Base-by-base conservation (phyloP, 2,797 vertebrate genomes). In the Enteromius argenteus region DNA sequence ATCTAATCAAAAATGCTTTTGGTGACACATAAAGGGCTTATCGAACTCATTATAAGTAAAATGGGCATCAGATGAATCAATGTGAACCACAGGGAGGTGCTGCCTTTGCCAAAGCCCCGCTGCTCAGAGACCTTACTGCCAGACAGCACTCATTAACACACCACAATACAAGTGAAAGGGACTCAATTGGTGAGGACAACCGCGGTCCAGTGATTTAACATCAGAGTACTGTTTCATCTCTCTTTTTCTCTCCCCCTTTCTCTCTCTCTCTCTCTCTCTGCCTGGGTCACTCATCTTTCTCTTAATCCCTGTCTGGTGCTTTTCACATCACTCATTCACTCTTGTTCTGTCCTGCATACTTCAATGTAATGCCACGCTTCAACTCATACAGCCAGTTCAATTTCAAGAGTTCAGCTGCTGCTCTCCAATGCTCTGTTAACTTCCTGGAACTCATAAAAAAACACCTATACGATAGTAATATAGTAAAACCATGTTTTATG, bases 61-160 rank as follows among this genome's bases (percentile, higher is more conserved):
- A 91, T 84, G 85, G 88, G 80, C 67, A 73, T 75, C n/a, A 30
- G 84, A 79, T 86, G 71, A 64, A 85, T 89, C 86, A 85, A 66
- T 37, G 73, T 37, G 32, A 80, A 42, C 71, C 39, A 7, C 23
- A 80, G 84, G 87, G 89, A 86, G 84, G 86, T 86, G 87, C 84
- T 87, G 88, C 84, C 71, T 85, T 87, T 89, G 62, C 88, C 83
- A 88, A 79, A 81, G 56, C 74, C 86, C 86, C 79, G 80, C 74
- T 84, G 84, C 85, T 80, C 78, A 71, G 51, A 81, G 73, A 67
- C 32, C 58, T 79, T 73, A 44, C 84, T 71, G 42, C 69, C 87
- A 90, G 84, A 91, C 88, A 86, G 85, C 91, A 88, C 91, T 91
- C 91, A 92, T 93, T 92, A 92, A 80, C 46, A 86, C 73, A 69